Evolutionary conservation across 2,113 vertebrate genomes (phyloP).

Genomic region (Corythornis cristatus): DNA sequence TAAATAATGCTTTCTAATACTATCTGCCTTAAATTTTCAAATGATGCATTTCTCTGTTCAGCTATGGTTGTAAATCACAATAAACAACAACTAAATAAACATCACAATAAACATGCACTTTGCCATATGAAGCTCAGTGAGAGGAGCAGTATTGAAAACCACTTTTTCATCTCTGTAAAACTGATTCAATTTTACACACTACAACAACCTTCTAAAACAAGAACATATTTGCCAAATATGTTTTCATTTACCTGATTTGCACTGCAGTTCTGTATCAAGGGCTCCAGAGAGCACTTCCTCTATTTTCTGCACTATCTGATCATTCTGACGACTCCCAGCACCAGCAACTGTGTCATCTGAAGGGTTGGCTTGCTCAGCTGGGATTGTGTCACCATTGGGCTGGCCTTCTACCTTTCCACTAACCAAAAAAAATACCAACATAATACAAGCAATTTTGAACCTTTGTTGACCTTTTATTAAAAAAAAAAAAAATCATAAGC

Average conservation of each 20-base stretch:
- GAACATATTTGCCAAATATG: background rate
- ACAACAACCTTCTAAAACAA: background rate
- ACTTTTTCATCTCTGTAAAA: background rate
- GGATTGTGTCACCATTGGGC: slow-evolving; percentile 81
- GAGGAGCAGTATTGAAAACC: background rate
- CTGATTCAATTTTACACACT: background rate
- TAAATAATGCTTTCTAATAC: background rate
- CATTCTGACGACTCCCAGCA: slow-evolving; percentile 76
- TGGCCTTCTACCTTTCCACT: slow-evolving; percentile 81
- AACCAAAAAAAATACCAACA: slow-evolving; percentile 34
- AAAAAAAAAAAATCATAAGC: background rate
- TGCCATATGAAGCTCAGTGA: background rate
- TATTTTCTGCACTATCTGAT: slow-evolving; percentile 80
- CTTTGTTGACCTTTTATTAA: background rate
- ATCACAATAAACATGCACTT: background rate
- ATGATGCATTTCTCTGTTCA: background rate
- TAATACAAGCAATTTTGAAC: background rate
- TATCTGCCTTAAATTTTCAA: background rate
- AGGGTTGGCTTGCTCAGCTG: slow-evolving; percentile 73
- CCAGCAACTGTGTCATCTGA: slow-evolving; percentile 74
- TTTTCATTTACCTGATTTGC: slow-evolving; percentile 78
- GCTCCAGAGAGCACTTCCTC: slow-evolving; percentile 81
- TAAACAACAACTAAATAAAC: background rate
- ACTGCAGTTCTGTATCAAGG: slow-evolving; percentile 76
- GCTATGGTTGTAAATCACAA: background rate